phyloP scores from a whole-genome alignment of 2,888 invertebrate species.

The Epinotia demarniana region DNA sequence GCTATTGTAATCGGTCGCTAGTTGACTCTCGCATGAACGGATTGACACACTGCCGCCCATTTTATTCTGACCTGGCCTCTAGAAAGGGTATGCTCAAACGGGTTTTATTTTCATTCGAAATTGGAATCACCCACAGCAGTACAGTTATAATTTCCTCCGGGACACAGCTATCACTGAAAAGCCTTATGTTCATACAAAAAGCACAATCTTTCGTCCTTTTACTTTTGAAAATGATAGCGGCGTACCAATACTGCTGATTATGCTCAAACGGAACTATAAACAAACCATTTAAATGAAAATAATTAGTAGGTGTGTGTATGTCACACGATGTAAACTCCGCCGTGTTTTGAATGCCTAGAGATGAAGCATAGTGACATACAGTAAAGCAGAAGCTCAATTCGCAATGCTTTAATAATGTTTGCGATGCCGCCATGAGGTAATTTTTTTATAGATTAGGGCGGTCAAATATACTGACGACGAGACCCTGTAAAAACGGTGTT shows the following conservation, averaged over 20 bases:
- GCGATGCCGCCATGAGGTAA: neutral
- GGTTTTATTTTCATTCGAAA: conserved; percentile 24
- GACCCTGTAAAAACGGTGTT: neutral
- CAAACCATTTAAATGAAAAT: conserved; percentile 24
- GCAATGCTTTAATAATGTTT: neutral
- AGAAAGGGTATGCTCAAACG: conserved; percentile 37
- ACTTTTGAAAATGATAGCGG: conserved; percentile 6
- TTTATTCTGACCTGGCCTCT: conserved; percentile 22
- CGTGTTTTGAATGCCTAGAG: too few species aligned
- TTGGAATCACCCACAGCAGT: conserved; percentile 17
- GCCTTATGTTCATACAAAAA: neutral
- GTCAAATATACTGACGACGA: too few species aligned
- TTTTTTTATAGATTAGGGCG: too few species aligned
- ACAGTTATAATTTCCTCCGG: conserved; percentile 37
- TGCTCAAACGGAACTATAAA: conserved; percentile 11
- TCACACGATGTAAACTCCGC: neutral
- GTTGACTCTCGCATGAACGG: neutral
- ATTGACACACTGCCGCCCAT: conserved; percentile 25
- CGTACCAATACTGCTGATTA: conserved; percentile 10
- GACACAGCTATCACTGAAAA: neutral
- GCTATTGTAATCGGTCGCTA: neutral
- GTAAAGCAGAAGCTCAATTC: neutral
- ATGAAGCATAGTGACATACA: too few species aligned
- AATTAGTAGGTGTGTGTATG: neutral
- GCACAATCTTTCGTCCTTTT: conserved; percentile 1